Evolutionary conservation across 1,140 invertebrate genomes (phyloP), one percentile per base, ranked within the genome.

Genomic region (Aphelinus atriplicis): DNA sequence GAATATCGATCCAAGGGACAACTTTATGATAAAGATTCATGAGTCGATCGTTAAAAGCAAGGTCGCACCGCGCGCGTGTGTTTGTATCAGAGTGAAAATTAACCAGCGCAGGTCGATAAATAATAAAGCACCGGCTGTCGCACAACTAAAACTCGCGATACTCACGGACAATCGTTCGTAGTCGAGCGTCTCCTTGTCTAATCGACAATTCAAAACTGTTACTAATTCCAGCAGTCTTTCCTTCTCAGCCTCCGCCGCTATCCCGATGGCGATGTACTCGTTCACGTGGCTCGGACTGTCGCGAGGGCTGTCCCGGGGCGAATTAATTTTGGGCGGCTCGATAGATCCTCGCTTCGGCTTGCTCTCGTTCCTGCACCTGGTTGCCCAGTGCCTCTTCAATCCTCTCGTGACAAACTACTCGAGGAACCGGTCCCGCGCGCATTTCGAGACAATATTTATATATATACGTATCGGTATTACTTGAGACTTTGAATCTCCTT

Each of bases 171-270:
- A 56, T 4, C 70, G 65, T n/a, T 83, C 81, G 6, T 61, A 66
- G 4, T 83, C 80, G 46, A 79, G 78, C 77, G 89, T 83, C 79
- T 91, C 90, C n/a, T 87, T 79, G 42, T 90, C 86, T 43, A 91
- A 73, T 45, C 90, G 85, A 53, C 87, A 85, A 77, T 89, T 89
- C 0, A 89, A 79, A 0, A 85, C 81, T n/a, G 88, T 83, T 7
- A 88, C 84, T 2, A 91, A 78, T 56, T 91, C 86, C 75, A 91
- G 77, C 5, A 92, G 78, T 58, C 89, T 82, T 70, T 89, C 80
- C 62, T 89, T 87, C 78, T 92, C 90, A 50, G 87, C 87, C 82
- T 92, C 90, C 1, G 91, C 81, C 5, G 88, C 86, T 70, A 88
- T 81, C 43, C 87, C 77, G 53, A 89, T 78, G 50, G 84, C 84